phyloP scores from a whole-genome alignment of 2,113 vertebrate species.

The Hemiscyllium ocellatum region DNA sequence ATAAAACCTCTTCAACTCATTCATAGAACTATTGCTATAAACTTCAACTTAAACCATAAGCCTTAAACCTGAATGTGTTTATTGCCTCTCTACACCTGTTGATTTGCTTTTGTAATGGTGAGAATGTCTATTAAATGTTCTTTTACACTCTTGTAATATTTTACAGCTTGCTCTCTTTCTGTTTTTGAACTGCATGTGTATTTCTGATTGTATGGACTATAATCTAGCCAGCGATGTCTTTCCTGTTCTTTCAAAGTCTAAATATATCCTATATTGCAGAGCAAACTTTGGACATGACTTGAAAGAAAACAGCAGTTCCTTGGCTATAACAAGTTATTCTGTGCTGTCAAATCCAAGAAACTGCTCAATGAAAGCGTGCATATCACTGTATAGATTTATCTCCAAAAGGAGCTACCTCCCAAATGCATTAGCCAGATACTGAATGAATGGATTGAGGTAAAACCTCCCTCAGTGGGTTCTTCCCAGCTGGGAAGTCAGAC shows the following conservation, averaged over 20 bases:
- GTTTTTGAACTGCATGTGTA: background rate
- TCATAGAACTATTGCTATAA: background rate
- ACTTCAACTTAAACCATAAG: background rate
- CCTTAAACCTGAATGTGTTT: background rate
- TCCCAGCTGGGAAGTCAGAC: background rate
- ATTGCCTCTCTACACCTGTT: background rate
- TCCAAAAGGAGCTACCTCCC: background rate
- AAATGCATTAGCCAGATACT: background rate
- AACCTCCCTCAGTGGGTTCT: background rate
- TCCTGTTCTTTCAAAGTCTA: background rate
- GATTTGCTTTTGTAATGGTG: background rate
- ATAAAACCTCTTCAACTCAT: background rate
- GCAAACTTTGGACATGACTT: background rate
- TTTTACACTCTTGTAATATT: background rate
- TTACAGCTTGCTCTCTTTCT: background rate
- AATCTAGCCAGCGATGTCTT: background rate
- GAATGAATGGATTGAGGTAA: background rate
- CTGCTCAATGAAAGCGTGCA: background rate
- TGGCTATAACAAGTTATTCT: background rate
- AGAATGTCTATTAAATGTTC: background rate
- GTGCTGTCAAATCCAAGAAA: background rate
- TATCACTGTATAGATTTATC: background rate
- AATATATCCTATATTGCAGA: background rate
- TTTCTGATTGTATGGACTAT: background rate
- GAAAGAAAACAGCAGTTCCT: background rate